A percentile compares a stretch with the other conserved stretches of the same genome.
phyloP scores from a whole-genome alignment of 1,140 invertebrate genomes.

The Nasonia longicornis region DNA sequence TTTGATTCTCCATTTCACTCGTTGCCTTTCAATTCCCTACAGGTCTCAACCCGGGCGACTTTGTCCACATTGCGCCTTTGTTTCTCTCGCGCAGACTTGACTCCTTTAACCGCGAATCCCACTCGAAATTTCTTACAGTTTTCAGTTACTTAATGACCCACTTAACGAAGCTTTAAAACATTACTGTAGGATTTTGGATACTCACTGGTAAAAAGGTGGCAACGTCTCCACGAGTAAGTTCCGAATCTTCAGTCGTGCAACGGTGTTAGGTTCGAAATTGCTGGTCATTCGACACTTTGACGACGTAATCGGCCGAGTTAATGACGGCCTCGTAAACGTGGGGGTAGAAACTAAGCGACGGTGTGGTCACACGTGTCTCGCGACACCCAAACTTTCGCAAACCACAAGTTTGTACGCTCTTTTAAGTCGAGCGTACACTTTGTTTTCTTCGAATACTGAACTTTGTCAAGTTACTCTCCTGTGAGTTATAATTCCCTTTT shows the following conservation, averaged over 20 bases:
- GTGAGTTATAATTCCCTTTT: neutral
- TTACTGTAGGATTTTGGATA: no score
- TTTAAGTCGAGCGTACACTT: neutral
- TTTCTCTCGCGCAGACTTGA: neutral
- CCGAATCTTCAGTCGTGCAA: neutral
- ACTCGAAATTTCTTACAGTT: no score
- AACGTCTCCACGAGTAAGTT: neutral
- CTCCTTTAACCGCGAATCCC: no score
- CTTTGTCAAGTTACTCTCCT: neutral
- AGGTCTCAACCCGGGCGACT: no score
- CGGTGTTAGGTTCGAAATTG: neutral
- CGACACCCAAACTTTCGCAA: neutral
- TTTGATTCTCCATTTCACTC: neutral
- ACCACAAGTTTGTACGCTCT: neutral
- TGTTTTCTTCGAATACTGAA: conserved; percentile 2
- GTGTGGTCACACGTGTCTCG: neutral
- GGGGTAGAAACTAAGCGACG: neutral
- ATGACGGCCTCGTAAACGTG: neutral
- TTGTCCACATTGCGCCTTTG: neutral
- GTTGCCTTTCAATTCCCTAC: no score
- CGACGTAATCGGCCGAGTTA: conserved; percentile 8
- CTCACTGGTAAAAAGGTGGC: no score
- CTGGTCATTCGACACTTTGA: conserved; percentile 1
- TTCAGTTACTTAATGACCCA: no score
- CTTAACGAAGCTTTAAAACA: no score